These are phyloP conservation scores for Odontothrips loti DNA, from an alignment of 2,888 invertebrate species.

Conservation along the genomic window DNA sequence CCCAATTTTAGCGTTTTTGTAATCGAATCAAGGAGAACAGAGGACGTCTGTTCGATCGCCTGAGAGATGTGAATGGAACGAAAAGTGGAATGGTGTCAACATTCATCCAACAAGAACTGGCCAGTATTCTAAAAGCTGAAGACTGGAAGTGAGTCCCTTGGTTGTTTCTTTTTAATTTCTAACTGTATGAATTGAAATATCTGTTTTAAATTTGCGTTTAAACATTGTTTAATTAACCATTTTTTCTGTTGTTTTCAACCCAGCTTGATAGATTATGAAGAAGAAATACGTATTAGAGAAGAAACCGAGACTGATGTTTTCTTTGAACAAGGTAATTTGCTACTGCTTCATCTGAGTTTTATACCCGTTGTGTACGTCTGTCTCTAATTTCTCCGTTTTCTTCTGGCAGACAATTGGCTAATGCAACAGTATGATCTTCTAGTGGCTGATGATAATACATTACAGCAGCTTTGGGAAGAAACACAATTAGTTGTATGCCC, in stretches of 20 bases:
- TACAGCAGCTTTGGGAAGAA: not conserved
- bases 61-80: not conserved
- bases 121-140: not conserved
- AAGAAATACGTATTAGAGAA: not conserved
- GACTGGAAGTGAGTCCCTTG: not conserved
- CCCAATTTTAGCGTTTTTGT: not conserved
- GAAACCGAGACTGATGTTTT: not conserved
- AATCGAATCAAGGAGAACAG: not conserved
- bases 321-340: not conserved
- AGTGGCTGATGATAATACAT: slow-evolving; percentile 6
- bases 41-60: not conserved
- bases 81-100: not conserved
- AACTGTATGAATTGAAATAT: not conserved
- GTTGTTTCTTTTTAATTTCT: not conserved
- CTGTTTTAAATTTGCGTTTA: not conserved
- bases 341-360: not conserved
- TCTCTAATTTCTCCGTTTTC: no score
- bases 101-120: not conserved
- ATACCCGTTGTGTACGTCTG: not conserved
- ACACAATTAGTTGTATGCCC: not conserved
- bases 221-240: not conserved
- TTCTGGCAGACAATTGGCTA: not conserved
- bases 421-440: not conserved
- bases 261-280: not conserved
- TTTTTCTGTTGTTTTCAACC: not conserved